Base-by-base conservation (phyloP, 2,888 invertebrate genomes). In the Lepidonotus clava region DNA sequence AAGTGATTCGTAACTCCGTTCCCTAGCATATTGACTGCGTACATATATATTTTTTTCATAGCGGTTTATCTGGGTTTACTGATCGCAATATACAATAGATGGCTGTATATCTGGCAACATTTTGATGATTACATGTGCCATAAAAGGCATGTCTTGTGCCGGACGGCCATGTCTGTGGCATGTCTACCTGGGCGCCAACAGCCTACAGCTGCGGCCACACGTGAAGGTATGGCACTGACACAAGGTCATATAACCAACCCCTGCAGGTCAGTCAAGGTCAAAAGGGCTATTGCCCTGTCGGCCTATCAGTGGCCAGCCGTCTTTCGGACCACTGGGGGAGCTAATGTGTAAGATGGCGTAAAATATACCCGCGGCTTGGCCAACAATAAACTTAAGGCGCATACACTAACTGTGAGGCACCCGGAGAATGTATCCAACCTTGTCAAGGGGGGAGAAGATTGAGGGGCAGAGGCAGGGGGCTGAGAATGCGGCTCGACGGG, bases 161-260 rank as follows among this genome's bases (percentile, higher is more conserved):
- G 53, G 53, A 2, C 11, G 21, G 18, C 18, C 53, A 53, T n/a
- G 2, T 4, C 18, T n/a, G 2, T 53, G 21, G 21, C 61, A 11
- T 61, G 61, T 61, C 61, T 28, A n/a, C n/a, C n/a, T n/a, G n/a
- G n/a, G n/a, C 4, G 61, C 28, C 11, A 32, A 61, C 61, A 61
- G 24, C 18, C 4, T 38, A 34, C 36, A 76, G 21, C 76, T 28
- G 0, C 4, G 28, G 36, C 4, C 21, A 18, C 76, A 40, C 76
- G 76, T 76, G 76, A 76, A 6, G 76, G 76, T 38, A 76, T 40
- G 76, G 40, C 76, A n/a, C 38, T 76, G 76, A 76, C 76, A 76
- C 34, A 61, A 61, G 61, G 61, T 61, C 61, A n/a, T 11, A 61
- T 61, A 61, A 61, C 2, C 36, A 28, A 36, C 38, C 76, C 76